Evolutionary conservation across 2,113 vertebrate genomes (phyloP), one percentile per base, ranked within the genome.

Genomic region (Grammomys surdaster): DNA sequence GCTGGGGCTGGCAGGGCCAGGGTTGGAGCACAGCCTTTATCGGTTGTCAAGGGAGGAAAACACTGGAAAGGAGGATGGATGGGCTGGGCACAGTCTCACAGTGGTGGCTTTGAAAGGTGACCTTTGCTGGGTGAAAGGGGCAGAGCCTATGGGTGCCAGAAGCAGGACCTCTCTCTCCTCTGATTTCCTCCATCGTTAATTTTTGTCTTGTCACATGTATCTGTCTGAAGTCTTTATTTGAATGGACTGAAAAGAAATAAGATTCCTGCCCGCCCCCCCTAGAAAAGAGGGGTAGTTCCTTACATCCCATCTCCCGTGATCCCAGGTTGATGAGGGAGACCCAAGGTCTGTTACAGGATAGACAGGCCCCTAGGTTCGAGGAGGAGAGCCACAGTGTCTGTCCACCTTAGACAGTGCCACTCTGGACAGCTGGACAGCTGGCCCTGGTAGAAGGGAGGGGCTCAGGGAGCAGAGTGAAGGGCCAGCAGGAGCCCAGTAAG

Each of bases 371-470:
- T 8, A 10, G 80, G 76, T 43, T 91, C 84, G 78, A 90, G 87
- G 88, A 86, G 0, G 60, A 84, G 70, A 88, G 73, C 48, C 12
- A 1, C 13, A 4, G n/a, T 0, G 0, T 89, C 54, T 84, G 73
- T 82, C n/a, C 7, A 76, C 82, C 5, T 6, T n/a, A 89, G 54
- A 31, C 0, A 11, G 40, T 84, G 46, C 12, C 69, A 87, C 76
- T 88, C 88, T 89, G 54, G 91, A 93, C 93, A 89, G 93, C 92
- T 95, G 97, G 94, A 91, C 93, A 91, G 92, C 94, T 95, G 97
- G 94, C 54, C 65, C 0, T 33, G 54, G 72, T 28, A 11, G 9
- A 7, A n/a, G 24, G 86, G 24, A 88, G 75, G 51, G 69, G 67
- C 43, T 0, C 63, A 56, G 28, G 58, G 69, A 43, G 75, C 43